These are phyloP conservation scores for Reinhardtius hippoglossoides DNA, from an alignment of 2,113 vertebrate genomes.

Conservation along the genomic window DNA sequence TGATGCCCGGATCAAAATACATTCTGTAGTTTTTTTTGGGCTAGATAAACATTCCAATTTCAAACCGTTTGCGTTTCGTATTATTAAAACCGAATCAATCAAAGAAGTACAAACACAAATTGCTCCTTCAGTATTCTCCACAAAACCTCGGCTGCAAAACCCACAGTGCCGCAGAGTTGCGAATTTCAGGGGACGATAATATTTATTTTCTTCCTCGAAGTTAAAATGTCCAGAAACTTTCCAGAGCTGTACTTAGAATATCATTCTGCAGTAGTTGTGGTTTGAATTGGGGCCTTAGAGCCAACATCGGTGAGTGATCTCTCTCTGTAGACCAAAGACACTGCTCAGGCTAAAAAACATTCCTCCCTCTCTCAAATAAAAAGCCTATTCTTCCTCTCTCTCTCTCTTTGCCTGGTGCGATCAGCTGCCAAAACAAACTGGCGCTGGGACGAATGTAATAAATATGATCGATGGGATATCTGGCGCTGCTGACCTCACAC, in stretches of 20 bases:
- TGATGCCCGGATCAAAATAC: not conserved
- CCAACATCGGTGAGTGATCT: slow-evolving; percentile 56
- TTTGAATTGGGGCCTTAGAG: slow-evolving; percentile 33
- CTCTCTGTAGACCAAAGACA: slow-evolving; percentile 57
- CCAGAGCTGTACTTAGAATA: slow-evolving; percentile 41
- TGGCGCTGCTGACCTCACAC: slow-evolving; percentile 79
- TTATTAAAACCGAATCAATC: slow-evolving; percentile 29
- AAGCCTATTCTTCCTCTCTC: slow-evolving; percentile 42
- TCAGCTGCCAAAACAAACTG: slow-evolving; percentile 84
- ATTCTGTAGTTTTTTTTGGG: slow-evolving; percentile 7
- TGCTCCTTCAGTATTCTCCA: slow-evolving; percentile 24
- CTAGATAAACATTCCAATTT: slow-evolving; percentile 17
- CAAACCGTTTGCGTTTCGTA: slow-evolving; percentile 18
- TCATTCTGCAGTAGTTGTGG: slow-evolving; percentile 47
- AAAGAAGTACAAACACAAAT: slow-evolving; percentile 35
- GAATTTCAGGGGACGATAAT: slow-evolving; percentile 41
- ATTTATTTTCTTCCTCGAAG: slow-evolving; percentile 36
- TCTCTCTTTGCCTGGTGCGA: slow-evolving; percentile 48
- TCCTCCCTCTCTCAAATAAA: slow-evolving; percentile 54
- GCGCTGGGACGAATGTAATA: slow-evolving; percentile 78
- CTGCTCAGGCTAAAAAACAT: slow-evolving; percentile 61
- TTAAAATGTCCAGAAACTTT: slow-evolving; percentile 49
- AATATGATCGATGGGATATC: slow-evolving; percentile 82
- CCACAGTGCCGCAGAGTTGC: slow-evolving; percentile 31
- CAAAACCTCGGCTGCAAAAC: slow-evolving; percentile 42